Conservation (phyloP, 2,113 vertebrate species). For the Anser cygnoides region DNA sequence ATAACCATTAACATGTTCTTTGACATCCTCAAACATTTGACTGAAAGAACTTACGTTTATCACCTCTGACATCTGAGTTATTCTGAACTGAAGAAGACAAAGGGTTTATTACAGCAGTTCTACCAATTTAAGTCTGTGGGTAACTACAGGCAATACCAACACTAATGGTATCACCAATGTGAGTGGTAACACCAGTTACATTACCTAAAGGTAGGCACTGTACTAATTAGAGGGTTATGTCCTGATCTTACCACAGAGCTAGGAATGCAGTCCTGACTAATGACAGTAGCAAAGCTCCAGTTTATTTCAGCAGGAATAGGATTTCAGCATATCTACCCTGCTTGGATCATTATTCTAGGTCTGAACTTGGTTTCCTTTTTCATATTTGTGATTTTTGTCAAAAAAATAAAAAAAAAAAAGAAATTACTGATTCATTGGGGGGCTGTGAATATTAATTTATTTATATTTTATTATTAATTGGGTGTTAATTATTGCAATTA, state of each 20-base stretch:
- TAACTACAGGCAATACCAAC: neutral
- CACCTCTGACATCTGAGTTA: neutral
- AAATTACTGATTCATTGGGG: neutral
- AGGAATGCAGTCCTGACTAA: neutral
- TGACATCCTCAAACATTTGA: fast-evolving
- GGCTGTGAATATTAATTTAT: neutral
- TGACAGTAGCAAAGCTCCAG: neutral
- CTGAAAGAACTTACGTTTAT: neutral
- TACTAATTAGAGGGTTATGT: neutral
- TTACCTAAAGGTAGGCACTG: neutral
- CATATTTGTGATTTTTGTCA: neutral
- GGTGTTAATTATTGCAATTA: neutral
- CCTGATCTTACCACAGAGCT: neutral
- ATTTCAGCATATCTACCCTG: neutral
- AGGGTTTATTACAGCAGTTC: neutral
- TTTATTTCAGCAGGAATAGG: neutral
- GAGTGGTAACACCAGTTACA: neutral
- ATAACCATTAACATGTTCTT: neutral
- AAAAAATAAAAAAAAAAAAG: neutral
- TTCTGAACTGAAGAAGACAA: neutral
- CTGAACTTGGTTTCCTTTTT: neutral
- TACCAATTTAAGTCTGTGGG: neutral
- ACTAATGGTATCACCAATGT: neutral
- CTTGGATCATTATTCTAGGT: neutral
- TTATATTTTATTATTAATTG: neutral